Conservation (phyloP, 2,888 invertebrate species). For the Acanthosepion lycidas region DNA sequence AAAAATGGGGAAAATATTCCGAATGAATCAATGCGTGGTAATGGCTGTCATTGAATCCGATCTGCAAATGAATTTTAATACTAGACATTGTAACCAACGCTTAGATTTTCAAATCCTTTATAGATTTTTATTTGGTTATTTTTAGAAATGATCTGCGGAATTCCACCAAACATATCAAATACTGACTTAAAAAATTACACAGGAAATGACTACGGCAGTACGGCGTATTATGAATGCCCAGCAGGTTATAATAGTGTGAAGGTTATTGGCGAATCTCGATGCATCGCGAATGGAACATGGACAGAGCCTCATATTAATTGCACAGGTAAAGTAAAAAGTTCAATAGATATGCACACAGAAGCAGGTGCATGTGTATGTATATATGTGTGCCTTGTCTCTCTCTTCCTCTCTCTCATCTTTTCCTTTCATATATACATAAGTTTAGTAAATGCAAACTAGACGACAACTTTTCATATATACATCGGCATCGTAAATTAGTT, state of each 20-base stretch:
- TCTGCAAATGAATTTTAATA: too few relatives aligned
- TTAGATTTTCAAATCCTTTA: neutral
- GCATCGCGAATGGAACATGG: neutral
- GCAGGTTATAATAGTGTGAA: neutral
- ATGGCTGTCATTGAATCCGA: too few relatives aligned
- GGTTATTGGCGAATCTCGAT: neutral
- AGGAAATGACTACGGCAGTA: neutral
- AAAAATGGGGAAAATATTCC: too few relatives aligned
- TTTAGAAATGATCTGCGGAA: neutral
- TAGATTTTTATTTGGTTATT: neutral
- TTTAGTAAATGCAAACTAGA: too few relatives aligned
- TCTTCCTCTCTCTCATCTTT: too few relatives aligned
- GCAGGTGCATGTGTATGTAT: neutral
- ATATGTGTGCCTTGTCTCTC: neutral
- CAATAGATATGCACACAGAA: neutral
- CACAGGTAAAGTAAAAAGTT: neutral
- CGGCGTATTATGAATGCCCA: neutral
- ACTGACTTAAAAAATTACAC: neutral
- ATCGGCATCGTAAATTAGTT: too few relatives aligned
- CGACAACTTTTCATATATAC: too few relatives aligned
- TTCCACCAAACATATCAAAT: neutral
- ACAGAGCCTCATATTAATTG: neutral
- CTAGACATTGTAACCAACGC: too few relatives aligned
- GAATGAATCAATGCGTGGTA: too few relatives aligned
- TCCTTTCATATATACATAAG: too few relatives aligned